Evolutionary conservation across 2,888 invertebrate genomes (phyloP).

Genomic region (Drosophila rellima): DNA sequence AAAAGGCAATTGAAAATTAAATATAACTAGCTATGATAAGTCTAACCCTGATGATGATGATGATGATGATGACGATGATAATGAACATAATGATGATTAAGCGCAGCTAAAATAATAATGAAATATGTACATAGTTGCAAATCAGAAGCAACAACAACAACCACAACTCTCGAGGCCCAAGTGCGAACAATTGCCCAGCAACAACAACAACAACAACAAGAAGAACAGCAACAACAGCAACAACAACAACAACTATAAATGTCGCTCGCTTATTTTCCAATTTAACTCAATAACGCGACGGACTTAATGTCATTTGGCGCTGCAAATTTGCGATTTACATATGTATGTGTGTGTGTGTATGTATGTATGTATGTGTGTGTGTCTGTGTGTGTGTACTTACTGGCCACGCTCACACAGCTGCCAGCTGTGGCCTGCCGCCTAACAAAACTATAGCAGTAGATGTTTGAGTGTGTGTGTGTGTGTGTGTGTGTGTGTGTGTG

Average conservation of each 20-base stretch:
- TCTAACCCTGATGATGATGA: constrained; percentile 31
- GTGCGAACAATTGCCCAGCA: constrained; percentile 30
- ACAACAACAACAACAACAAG: constrained; percentile 58
- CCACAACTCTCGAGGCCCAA: constrained; percentile 22
- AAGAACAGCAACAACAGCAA: constrained; percentile 28
- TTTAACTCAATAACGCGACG: constrained; percentile 82
- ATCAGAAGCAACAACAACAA: constrained; percentile 10
- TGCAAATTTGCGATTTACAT: constrained; percentile 79
- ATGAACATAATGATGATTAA: constrained; percentile 48
- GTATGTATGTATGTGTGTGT: no score
- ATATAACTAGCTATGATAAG: constrained; percentile 18
- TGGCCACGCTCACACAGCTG: constrained; percentile 40
- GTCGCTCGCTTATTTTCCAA: constrained; percentile 83
- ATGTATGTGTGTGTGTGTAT: no score
- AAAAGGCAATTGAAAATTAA: constrained; percentile 20
- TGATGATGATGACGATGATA: constrained; percentile 12
- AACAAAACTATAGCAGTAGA: constrained; percentile 10
- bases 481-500: constrained; percentile 28
- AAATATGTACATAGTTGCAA: constrained; percentile 55
- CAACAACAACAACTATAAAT: constrained; percentile 24
- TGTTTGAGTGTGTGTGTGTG: constrained; percentile 17
- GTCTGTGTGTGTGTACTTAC: no score
- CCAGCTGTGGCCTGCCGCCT: constrained; percentile 30
- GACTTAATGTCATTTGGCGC: constrained; percentile 80
- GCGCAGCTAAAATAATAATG: constrained; percentile 45